Evolutionary conservation across 2,888 invertebrate species (phyloP).

Genomic region (Nipponacmea schrenckii): DNA sequence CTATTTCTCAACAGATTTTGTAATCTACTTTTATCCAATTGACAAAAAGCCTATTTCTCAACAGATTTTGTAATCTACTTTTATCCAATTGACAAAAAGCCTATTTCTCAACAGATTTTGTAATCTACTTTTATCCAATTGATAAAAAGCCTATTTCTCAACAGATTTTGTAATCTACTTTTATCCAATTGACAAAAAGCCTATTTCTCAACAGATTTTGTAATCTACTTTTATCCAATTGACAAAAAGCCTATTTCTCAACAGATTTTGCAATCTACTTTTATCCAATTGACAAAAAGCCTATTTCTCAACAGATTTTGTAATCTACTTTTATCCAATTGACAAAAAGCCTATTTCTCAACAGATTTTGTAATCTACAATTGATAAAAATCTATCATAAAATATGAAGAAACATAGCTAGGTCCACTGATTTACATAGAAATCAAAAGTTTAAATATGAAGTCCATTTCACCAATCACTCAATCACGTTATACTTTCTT

Average conservation of each 20-base stretch:
- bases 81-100: background rate
- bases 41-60: too few relatives aligned
- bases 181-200: background rate
- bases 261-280: too few relatives aligned
- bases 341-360: too few relatives aligned
- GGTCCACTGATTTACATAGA: conserved; percentile 1
- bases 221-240: background rate
- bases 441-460: background rate
- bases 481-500: conserved; percentile 13
- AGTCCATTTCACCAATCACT: background rate
- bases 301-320: too few relatives aligned
- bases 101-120: too few relatives aligned
- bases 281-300: background rate
- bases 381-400: conserved; percentile 3
- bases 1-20: too few relatives aligned
- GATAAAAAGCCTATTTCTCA: too few relatives aligned
- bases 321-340: background rate
- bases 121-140: background rate
- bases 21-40: background rate
- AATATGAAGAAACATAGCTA: conserved; percentile 1
- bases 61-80: too few relatives aligned
- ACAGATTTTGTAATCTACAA: too few relatives aligned
- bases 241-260: too few relatives aligned
- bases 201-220: too few relatives aligned
- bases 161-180: too few relatives aligned